A percentile compares a stretch with the other conserved stretches of the same genome.
Conservation (phyloP, 2,888 invertebrate species). For the Brachyptera putata region DNA sequence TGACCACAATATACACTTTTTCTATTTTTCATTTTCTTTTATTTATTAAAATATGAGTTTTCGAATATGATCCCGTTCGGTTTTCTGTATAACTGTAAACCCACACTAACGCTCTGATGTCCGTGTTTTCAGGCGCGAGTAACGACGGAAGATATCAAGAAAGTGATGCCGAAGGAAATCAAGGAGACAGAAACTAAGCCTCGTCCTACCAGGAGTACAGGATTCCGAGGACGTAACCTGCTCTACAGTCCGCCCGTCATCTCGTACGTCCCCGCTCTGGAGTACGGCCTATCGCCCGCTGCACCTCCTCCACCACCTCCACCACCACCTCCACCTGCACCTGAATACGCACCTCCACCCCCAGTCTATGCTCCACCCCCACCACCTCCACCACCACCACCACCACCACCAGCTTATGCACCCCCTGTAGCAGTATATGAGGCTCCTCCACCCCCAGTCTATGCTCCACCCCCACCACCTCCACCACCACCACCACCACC, state of each 20-base stretch:
- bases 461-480: conserved; percentile 5
- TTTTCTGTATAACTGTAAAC: no score
- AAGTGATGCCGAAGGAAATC: background rate
- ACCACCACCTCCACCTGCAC: background rate
- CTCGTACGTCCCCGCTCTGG: background rate
- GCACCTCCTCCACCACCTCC: conserved; percentile 1
- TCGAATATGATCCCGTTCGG: no score
- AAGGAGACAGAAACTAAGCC: conserved; percentile 1
- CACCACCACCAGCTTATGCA: background rate
- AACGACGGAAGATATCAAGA: background rate
- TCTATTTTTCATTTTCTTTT: no score
- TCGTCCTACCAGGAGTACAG: background rate
- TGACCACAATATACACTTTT: no score
- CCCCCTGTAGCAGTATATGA: background rate
- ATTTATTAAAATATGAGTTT: no score
- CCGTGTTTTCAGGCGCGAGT: background rate
- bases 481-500: conserved; percentile 7
- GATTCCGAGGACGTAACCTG: background rate
- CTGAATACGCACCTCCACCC: background rate
- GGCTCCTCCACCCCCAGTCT: background rate
- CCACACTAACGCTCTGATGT: background rate
- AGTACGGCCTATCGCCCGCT: background rate
- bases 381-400: background rate
- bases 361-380: background rate
- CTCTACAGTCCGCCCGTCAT: background rate